Evolutionary conservation across 2,888 invertebrate genomes (phyloP).

Genomic region (Noctua janthina): DNA sequence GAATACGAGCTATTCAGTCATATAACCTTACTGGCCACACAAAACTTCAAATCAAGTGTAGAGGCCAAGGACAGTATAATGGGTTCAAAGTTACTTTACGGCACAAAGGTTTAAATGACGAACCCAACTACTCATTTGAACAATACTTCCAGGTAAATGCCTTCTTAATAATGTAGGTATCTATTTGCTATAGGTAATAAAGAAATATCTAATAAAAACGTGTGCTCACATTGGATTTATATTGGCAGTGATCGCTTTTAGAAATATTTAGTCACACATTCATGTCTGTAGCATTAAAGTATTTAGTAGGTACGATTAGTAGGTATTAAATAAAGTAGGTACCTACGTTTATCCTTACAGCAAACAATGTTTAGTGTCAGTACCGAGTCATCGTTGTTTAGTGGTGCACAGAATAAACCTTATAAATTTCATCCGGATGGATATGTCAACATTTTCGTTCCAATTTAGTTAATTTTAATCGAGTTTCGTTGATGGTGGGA

Average conservation of each 20-base stretch:
- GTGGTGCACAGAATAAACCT: no score
- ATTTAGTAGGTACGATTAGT: no score
- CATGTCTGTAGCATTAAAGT: no score
- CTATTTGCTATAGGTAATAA: not conserved
- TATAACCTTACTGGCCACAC: conserved; percentile 88
- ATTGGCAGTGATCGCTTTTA: not conserved
- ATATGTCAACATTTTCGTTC: no score
- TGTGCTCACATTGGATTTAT: conserved; percentile 3
- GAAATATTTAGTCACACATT: not conserved
- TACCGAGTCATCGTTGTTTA: no score
- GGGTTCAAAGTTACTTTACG: conserved; percentile 91
- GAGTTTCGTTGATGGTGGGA: no score
- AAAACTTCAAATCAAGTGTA: conserved; percentile 88
- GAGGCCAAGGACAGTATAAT: conserved; percentile 91
- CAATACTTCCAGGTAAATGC: conserved; percentile 87
- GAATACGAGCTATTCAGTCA: conserved; percentile 87
- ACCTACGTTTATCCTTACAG: no score
- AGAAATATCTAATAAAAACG: not conserved
- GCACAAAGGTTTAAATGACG: conserved; percentile 89
- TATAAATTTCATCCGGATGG: no score
- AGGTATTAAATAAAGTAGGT: no score
- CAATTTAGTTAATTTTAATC: no score
- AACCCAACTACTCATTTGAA: conserved; percentile 91
- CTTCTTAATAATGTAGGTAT: conserved; percentile 21
- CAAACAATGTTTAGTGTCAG: no score